Evolutionary conservation across 2,888 invertebrate species (phyloP).

Genomic region (Drosophila differens): DNA sequence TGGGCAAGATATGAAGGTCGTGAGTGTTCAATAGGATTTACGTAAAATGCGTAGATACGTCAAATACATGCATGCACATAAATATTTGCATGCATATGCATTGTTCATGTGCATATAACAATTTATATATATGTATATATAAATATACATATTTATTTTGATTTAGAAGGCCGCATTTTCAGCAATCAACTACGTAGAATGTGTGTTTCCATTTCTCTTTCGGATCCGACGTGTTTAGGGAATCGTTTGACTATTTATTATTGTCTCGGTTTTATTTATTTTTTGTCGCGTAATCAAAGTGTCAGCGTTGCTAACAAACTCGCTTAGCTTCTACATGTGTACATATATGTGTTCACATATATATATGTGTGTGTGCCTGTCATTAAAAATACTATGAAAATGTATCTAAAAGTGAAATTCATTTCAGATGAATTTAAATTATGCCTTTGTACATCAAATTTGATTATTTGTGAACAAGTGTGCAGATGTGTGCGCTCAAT

Average conservation of each 20-base stretch:
- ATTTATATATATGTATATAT: constrained; percentile 8
- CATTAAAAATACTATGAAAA: constrained; percentile 2
- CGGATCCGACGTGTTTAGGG: background rate
- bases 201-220: constrained; percentile 28
- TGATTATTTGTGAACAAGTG: background rate
- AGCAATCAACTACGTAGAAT: constrained; percentile 12
- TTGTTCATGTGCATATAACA: background rate
- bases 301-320: constrained; percentile 4
- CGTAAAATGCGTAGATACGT: constrained; percentile 1
- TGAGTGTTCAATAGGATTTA: background rate
- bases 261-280: constrained; percentile 7
- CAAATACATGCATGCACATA: background rate
- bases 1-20: constrained; percentile 4
- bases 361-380: background rate
- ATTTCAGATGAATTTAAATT: background rate
- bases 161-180: constrained; percentile 17
- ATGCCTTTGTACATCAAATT: background rate
- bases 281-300: constrained; percentile 9
- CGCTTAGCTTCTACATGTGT: background rate
- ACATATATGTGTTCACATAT: background rate
- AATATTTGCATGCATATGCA: constrained; percentile 1
- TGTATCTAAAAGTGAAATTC: constrained; percentile 13
- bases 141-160: background rate
- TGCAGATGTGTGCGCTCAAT: background rate
- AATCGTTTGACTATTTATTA: constrained; percentile 1